Conservation (phyloP, 2,113 vertebrate species). For the Ophthalmolycus amberensis region DNA sequence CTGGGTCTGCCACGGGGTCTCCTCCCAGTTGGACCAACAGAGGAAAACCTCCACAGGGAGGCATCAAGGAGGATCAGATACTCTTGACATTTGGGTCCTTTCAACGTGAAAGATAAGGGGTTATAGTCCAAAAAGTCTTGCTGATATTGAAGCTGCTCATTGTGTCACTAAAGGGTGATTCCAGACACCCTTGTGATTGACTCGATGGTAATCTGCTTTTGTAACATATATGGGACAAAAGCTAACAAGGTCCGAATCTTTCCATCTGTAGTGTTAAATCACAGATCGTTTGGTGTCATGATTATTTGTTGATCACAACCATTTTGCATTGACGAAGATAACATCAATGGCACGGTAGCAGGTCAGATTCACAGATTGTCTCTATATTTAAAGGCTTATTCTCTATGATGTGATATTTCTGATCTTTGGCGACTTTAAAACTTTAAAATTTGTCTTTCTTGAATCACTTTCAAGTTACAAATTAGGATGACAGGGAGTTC, state of each 20-base stretch:
- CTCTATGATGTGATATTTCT: neutral
- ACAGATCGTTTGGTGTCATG: neutral
- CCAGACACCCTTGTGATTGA: neutral
- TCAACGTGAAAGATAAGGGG: neutral
- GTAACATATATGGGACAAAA: neutral
- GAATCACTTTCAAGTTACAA: neutral
- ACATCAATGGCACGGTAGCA: neutral
- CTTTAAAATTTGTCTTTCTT: neutral
- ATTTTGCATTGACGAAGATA: neutral
- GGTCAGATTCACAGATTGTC: neutral
- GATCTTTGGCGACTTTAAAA: neutral
- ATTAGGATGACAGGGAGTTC: neutral
- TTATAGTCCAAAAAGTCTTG: neutral
- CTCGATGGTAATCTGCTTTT: neutral
- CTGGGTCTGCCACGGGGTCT: neutral
- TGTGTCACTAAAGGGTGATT: neutral
- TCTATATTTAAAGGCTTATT: neutral
- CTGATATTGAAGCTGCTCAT: neutral
- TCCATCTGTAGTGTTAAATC: neutral
- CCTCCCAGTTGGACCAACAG: slow-evolving; percentile 7
- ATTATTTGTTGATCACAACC: neutral
- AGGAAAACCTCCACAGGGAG: slow-evolving; percentile 8
- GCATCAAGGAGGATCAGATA: neutral
- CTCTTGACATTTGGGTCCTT: neutral
- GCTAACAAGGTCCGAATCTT: neutral